Evolutionary conservation across 2,113 vertebrate genomes (phyloP), one percentile per base, ranked within the genome.

Genomic region (Nothoprocta perdicaria): DNA sequence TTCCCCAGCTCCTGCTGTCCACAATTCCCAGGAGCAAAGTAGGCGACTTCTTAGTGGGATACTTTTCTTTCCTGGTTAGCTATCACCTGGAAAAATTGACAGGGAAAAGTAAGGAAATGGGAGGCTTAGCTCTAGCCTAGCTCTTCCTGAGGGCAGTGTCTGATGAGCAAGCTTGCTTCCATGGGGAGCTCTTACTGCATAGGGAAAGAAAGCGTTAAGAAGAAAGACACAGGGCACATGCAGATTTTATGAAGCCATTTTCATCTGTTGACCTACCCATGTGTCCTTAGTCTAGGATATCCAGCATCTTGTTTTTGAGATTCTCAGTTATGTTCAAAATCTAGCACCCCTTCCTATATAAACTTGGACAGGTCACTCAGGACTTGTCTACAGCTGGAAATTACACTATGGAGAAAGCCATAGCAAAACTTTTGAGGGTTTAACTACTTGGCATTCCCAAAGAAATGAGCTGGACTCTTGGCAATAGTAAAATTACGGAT

Each of bases 1-100:
- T 16, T 18, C 66, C 8, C 43, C 10, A 35, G 11, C 29, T 87
- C 22, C 53, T 89, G 5, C 43, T 75, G 40, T 15, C 11, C 24
- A 46, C n/a, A 10, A 6, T 19, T 67, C 38, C 55, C 61, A 27
- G 60, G 18, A 52, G 14, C 1, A 15, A 66, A 61, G 63, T 1
- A 57, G 65, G 71, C 16, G 29, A 31, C 12, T 71, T 52, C 0
- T 2, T 23, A 26, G 23, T 3, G 26, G n/a, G 16, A 18, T 26
- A 89, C 2, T 23, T 91, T n/a, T 33, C 17, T 63, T 26, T 66
- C 7, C 13, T 23, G 8, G 15, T 29, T 33, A 38, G 9, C 10
- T 41, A n/a, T 41, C 74, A 0, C 0, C 18, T 14, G 13, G 17
- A 5, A 38, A 14, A 24, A 52, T 74, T 29, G 12, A 5, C n/a